phyloP scores from a whole-genome alignment of 2,888 invertebrate species.

The Neocrepidodera transversa region DNA sequence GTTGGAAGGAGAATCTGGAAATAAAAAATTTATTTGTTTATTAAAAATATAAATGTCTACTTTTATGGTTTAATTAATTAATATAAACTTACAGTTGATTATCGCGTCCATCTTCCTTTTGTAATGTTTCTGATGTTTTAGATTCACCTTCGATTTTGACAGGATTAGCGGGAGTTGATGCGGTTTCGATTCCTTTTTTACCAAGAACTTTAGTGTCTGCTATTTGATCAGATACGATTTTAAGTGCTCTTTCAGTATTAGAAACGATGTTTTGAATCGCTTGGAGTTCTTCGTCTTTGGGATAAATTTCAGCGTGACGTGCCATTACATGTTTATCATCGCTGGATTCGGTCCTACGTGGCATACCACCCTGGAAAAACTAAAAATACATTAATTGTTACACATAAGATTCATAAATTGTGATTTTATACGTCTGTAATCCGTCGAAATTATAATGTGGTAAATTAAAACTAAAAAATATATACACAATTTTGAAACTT shows the following conservation, averaged over 20 bases:
- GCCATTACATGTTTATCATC: slow-evolving; percentile 96
- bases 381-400: slow-evolving; percentile 62
- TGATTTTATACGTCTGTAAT: too few species aligned
- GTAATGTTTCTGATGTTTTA: slow-evolving; percentile 42
- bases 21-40: slow-evolving; percentile 18
- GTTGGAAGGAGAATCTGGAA: slow-evolving; percentile 70
- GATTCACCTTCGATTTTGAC: slow-evolving; percentile 60
- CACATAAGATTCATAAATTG: too few species aligned
- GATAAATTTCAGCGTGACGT: slow-evolving; percentile 93
- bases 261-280: slow-evolving; percentile 91
- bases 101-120: slow-evolving; percentile 78
- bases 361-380: slow-evolving; percentile 62
- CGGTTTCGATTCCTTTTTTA: slow-evolving; percentile 44
- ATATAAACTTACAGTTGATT: slow-evolving; percentile 72
- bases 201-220: slow-evolving; percentile 66
- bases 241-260: slow-evolving; percentile 92
- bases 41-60: not conserved
- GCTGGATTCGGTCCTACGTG: slow-evolving; percentile 86
- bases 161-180: slow-evolving; percentile 57
- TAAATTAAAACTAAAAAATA: not conserved
- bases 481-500: too few species aligned
- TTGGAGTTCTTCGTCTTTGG: slow-evolving; percentile 86
- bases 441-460: too few species aligned
- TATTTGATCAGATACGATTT: slow-evolving; percentile 90
- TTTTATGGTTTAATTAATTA: not conserved